Evolutionary conservation across 2,797 vertebrate species (phyloP).

Genomic region (Capromys pilorides): DNA sequence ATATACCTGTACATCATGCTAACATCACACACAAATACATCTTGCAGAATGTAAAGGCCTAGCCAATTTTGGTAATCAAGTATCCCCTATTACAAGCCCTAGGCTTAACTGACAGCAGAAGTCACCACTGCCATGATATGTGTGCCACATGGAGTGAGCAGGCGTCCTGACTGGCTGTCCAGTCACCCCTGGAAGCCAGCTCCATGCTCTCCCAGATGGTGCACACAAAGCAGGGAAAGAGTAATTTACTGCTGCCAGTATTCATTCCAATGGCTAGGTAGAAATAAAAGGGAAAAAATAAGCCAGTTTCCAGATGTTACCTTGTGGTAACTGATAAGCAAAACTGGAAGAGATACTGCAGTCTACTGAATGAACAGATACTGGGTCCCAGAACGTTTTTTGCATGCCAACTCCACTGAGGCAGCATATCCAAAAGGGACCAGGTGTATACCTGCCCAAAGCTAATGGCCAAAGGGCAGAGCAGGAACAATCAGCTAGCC

Average conservation of each 20-base stretch:
- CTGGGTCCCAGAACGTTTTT: background rate
- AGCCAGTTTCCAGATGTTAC: constrained; percentile 12
- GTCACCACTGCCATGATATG: background rate
- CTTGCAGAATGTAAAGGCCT: background rate
- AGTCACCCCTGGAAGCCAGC: background rate
- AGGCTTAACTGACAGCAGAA: background rate
- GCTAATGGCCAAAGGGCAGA: background rate
- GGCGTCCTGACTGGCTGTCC: background rate
- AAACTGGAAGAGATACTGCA: background rate
- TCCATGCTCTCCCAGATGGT: background rate
- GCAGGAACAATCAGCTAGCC: background rate
- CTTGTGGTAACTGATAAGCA: background rate
- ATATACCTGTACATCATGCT: background rate
- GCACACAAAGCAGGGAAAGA: background rate
- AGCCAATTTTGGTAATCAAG: background rate
- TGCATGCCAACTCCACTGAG: background rate
- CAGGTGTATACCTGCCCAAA: background rate
- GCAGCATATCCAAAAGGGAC: background rate
- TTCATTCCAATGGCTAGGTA: background rate
- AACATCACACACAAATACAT: background rate
- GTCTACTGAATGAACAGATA: background rate
- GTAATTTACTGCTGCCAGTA: background rate
- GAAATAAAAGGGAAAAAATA: background rate
- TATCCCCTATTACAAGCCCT: background rate
- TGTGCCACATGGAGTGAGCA: background rate